Evolutionary conservation across 2,797 vertebrate species (phyloP), one percentile per base, ranked within the genome.

Genomic region (Pantherophis vulpinus): DNA sequence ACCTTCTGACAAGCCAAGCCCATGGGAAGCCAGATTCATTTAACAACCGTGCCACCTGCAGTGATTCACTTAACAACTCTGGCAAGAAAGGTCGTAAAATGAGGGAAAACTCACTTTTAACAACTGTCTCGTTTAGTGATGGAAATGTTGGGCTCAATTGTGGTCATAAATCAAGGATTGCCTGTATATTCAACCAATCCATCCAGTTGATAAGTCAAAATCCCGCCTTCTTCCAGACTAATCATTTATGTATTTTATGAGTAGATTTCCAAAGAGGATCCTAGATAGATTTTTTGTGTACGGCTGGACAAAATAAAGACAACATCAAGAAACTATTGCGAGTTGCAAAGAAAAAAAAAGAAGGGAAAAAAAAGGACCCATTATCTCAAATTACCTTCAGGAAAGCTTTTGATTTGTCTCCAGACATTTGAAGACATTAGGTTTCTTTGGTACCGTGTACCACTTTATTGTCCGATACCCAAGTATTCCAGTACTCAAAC

Each of bases 381-480:
- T n/a, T 37, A 20, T 37, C 90, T 63, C 92, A 58, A 86, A 23
- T 42, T 1, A 25, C 27, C 18, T n/a, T 14, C 25, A 66, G 83
- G 37, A 56, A 63, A 51, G 37, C 11, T 59, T 37, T 47, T 27
- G 32, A 42, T 70, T 60, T 95, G 94, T 96, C 95, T 97, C 97
- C 94, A 93, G 90, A 95, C 93, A 95, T 96, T 92, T 93, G 94
- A 97, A 97, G 47, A 5, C 47, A 47, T 47, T 47, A 98, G 95
- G 96, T 97, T 74, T 98, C 98, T 98, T 98, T 99, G 99, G 99
- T 99, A 99, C 99, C 98, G 98, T 99, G 99, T 99, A 99, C 99
- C 99, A 98, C 98, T 98, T 98, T 98, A 98, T 98, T 96, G 98
- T 98, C 98, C 98, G 98, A 99, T 97, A 96, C 97, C 95, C 94